Evolutionary conservation across 2,888 invertebrate species (phyloP).

Genomic region (Troides aeacus): DNA sequence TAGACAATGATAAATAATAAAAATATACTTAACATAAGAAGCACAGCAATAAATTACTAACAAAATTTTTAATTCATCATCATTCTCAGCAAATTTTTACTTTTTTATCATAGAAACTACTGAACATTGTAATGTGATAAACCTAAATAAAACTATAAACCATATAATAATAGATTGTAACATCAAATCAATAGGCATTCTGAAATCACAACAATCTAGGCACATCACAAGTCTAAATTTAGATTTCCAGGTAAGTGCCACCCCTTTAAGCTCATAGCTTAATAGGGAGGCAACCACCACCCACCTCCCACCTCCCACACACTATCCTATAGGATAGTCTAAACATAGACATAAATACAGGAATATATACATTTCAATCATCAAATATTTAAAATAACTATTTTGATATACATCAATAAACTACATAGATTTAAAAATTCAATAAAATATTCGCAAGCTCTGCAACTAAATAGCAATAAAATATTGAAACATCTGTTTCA

Average conservation of each 20-base stretch:
- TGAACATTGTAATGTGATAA: no score
- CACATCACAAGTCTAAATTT: conserved; percentile 7
- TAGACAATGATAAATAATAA: no score
- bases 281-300: background rate
- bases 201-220: background rate
- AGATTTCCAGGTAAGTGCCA: conserved; percentile 9
- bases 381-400: no score
- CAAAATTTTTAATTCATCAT: no score
- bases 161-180: background rate
- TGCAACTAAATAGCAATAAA: background rate
- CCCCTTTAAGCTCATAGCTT: background rate
- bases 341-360: background rate
- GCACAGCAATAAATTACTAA: no score
- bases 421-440: no score
- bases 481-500: background rate
- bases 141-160: no score
- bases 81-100: no score
- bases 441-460: background rate
- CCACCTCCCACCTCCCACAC: background rate
- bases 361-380: no score
- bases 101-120: no score
- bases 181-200: background rate
- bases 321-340: background rate
- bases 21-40: no score
- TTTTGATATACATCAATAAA: no score